phyloP scores from a whole-genome alignment of 2,888 invertebrate species.

The Xylota segnis region DNA sequence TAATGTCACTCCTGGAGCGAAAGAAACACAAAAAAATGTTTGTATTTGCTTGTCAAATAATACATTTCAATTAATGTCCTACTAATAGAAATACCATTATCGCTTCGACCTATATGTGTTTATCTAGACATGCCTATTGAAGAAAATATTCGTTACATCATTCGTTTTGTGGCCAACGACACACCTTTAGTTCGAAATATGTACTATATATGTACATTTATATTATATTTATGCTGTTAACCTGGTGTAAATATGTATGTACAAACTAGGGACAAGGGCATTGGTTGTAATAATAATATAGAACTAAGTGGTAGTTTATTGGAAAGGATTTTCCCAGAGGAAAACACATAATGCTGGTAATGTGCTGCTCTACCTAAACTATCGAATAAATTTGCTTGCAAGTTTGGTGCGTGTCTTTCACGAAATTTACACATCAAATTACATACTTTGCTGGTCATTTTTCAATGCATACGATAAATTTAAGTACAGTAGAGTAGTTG shows the following conservation, averaged over 20 bases:
- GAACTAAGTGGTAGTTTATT: not conserved
- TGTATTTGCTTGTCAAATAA: not conserved
- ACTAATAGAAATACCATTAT: slow-evolving; percentile 11
- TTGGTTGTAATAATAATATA: slow-evolving; percentile 1
- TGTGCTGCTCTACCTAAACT: not conserved
- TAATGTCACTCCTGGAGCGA: not conserved
- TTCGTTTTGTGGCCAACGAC: slow-evolving; percentile 10
- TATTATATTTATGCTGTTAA: no score
- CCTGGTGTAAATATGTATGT: not conserved
- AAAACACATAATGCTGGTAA: not conserved
- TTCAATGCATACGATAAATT: no score
- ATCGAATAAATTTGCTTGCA: not conserved
- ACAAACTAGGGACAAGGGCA: not conserved
- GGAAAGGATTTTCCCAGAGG: not conserved
- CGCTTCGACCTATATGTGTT: slow-evolving; percentile 4
- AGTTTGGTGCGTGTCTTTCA: not conserved
- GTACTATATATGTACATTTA: not conserved
- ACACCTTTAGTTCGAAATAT: slow-evolving; percentile 25
- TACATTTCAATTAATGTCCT: slow-evolving; percentile 13
- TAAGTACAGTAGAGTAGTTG: no score
- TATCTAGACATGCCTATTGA: not conserved
- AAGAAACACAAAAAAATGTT: not conserved
- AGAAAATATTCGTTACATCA: not conserved
- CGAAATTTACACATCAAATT: no score
- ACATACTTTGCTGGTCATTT: no score